Base-by-base conservation (phyloP, 2,888 invertebrate genomes). In the Calameuta idolon region DNA sequence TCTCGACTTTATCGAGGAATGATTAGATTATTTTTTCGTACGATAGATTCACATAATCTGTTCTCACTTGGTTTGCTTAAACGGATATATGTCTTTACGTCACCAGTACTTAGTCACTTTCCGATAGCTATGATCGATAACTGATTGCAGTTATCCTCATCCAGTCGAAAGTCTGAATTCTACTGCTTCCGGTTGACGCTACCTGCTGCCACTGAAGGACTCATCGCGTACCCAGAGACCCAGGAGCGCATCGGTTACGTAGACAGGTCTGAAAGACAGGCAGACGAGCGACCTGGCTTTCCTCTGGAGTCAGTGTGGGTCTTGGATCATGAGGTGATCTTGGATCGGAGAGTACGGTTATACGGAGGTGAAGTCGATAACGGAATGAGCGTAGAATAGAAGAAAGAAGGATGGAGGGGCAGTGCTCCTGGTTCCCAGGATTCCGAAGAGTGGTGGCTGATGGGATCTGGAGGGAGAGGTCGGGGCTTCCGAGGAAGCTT, bases 281-380 rank as follows among this genome's bases (percentile, higher is more conserved):
- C 15, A 15, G 23, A 55, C 55, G 9, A 88, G 84, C 86, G 89
- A 88, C 88, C 86, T 83, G 85, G 84, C 86, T 85, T 86, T 86
- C 84, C 85, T 84, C 80, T 9, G 55, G 55, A 55, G 23, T 55
- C 55, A 23, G 55, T 23, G 9, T 55, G 2, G 55, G 55, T 55
- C 55, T 55, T 40, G 83, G 85, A 84, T 86, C 84, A 84, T 84
- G 87, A 88, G 87, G 86, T 87, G 87, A 89, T 87, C 87, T 86
- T 84, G 84, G 88, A 87, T 89, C 88, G 88, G 81, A 85, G 87
- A 86, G 85, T 87, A 88, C 88, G 88, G 88, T 88, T 88, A 88
- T 86, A 84, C 79, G 85, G 84, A 85, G 84, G 84, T 84, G 83
- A 84, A 82, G 55, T 23, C 81, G 81, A 83, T 86, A 86, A 86